These are phyloP conservation scores for Macaria notata DNA, from an alignment of 2,888 invertebrate species.

Conservation along the genomic window DNA sequence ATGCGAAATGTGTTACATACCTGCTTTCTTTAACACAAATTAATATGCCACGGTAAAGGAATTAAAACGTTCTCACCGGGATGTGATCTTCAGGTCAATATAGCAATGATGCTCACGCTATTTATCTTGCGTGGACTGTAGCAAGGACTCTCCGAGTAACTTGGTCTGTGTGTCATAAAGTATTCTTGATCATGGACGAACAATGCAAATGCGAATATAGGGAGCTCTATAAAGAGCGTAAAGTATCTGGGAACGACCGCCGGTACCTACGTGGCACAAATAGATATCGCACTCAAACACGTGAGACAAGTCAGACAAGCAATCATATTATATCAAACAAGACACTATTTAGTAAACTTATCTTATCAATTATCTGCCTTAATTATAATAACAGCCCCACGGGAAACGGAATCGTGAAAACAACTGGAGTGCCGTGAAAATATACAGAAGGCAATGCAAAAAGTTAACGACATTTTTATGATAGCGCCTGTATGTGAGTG, in stretches of 20 bases:
- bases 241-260: constrained; percentile 1
- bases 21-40: too few relatives aligned
- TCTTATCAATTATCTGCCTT: constrained; percentile 18
- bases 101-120: too few relatives aligned
- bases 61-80: too few relatives aligned
- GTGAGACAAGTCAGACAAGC: constrained; percentile 2
- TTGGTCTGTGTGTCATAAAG: constrained; percentile 16
- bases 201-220: constrained; percentile 22
- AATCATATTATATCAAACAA: neutral
- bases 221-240: constrained; percentile 4
- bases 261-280: constrained; percentile 14
- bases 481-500: constrained; percentile 6
- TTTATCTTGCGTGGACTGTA: too few relatives aligned
- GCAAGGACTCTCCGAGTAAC: too few relatives aligned
- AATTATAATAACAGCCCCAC: constrained; percentile 18
- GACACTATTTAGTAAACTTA: constrained; percentile 9
- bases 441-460: constrained; percentile 11
- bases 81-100: too few relatives aligned
- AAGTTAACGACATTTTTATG: constrained; percentile 16
- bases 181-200: constrained; percentile 18
- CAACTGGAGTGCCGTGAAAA: constrained; percentile 12
- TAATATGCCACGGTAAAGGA: too few relatives aligned
- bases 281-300: constrained; percentile 17
- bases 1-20: too few relatives aligned
- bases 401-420: constrained; percentile 15